A percentile compares a stretch with the other conserved stretches of the same genome.
Conservation (phyloP, 2,888 invertebrate species). For the Drosophila dives region DNA sequence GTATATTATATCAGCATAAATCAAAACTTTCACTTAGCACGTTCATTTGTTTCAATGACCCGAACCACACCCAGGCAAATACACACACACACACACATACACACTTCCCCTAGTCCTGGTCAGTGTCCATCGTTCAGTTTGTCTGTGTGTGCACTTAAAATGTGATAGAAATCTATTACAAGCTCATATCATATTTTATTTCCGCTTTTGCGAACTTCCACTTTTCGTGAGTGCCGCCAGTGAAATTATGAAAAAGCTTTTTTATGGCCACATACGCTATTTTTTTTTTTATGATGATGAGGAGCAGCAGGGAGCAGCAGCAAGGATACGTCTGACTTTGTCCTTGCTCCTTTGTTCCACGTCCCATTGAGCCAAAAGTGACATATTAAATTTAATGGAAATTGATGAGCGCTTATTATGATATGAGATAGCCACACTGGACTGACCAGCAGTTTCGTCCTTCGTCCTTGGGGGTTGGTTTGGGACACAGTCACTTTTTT, state of each 20-base stretch:
- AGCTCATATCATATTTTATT: slow-evolving; percentile 81
- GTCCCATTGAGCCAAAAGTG: slow-evolving; percentile 70
- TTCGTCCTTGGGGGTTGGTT: slow-evolving; percentile 40
- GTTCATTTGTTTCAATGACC: slow-evolving; percentile 81
- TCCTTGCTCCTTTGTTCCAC: slow-evolving; percentile 33
- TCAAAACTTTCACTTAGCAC: slow-evolving; percentile 81
- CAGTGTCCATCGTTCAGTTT: slow-evolving; percentile 14
- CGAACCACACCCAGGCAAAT: slow-evolving; percentile 11
- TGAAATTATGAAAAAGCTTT: slow-evolving; percentile 84
- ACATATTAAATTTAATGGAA: slow-evolving; percentile 84
- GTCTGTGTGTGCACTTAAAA: slow-evolving; percentile 54
- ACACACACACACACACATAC: not conserved
- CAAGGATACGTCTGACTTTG: slow-evolving; percentile 24
- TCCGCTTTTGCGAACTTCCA: slow-evolving; percentile 60
- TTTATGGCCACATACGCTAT: slow-evolving; percentile 77
- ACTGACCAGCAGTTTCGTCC: slow-evolving; percentile 23
- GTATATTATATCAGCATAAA: slow-evolving; percentile 79
- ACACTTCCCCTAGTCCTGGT: not conserved
- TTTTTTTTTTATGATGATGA: slow-evolving; percentile 72
- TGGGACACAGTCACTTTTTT: slow-evolving; percentile 45
- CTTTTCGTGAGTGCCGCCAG: slow-evolving; percentile 36
- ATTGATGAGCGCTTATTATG: slow-evolving; percentile 84
- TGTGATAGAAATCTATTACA: slow-evolving; percentile 83
- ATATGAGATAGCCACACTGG: slow-evolving; percentile 75
- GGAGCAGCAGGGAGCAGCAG: slow-evolving; percentile 14